These are phyloP conservation scores for Atrichornis clamosus DNA, from an alignment of 2,113 vertebrate genomes.

Conservation along the genomic window DNA sequence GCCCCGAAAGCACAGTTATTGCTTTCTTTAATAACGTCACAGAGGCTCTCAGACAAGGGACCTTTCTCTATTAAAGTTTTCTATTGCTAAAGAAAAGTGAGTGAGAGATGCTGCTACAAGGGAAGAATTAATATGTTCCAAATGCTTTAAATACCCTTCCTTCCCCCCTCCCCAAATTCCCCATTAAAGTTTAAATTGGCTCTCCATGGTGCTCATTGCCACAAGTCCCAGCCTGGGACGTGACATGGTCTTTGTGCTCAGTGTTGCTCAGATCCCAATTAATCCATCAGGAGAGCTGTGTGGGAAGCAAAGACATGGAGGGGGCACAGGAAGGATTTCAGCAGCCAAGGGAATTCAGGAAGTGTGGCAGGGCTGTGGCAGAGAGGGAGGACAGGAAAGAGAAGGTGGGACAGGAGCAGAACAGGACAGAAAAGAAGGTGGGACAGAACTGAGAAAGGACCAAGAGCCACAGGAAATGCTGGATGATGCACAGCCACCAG, in stretches of 20 bases:
- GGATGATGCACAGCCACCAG: neutral
- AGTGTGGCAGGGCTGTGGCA: neutral
- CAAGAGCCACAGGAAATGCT: neutral
- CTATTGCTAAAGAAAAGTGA: neutral
- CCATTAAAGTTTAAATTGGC: neutral
- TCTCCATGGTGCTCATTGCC: neutral
- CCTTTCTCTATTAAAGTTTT: neutral
- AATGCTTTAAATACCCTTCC: neutral
- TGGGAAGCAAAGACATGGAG: neutral
- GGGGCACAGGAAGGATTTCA: neutral
- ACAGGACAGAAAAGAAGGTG: neutral
- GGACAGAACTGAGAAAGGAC: neutral
- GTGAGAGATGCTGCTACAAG: neutral
- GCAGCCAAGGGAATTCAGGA: neutral
- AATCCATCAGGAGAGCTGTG: neutral
- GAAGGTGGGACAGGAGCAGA: neutral
- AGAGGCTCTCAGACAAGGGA: neutral
- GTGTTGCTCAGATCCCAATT: neutral
- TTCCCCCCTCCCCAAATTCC: neutral
- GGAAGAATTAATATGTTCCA: neutral
- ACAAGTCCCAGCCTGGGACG: neutral
- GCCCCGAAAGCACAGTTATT: slow-evolving; percentile 10
- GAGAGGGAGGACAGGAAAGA: neutral
- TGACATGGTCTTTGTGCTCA: neutral
- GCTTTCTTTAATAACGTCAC: neutral